Base-by-base conservation (phyloP, 1,140 invertebrate species). In the Ectropis grisescens region DNA sequence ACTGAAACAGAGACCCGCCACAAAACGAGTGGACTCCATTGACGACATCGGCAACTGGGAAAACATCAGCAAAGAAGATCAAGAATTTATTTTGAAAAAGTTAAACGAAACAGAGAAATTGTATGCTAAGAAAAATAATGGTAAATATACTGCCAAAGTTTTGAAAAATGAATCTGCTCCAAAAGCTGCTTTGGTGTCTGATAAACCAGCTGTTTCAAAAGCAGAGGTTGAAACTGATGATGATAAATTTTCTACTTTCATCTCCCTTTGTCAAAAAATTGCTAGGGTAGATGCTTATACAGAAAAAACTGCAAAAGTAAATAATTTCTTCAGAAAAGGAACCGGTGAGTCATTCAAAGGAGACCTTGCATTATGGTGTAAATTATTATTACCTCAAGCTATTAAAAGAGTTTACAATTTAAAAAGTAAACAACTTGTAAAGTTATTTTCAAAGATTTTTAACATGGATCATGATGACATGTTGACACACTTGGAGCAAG, bases 351-450 rank as follows among this genome's bases (percentile, higher is more conserved):
- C 85, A 4, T 96, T 94, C 67, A 84, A 90, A 56, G 90, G 94
- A 1, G 89, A 96, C 76, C 59, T 93, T 7, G 75, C 87, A 26
- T 78, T 96, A n/a, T 94, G 94, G 92, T 88, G 94, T 58, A 90
- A 90, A 47, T 69, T 96, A 29, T 64, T 97, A n/a, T 82, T 97
- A 15, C 95, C 95, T 0, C 89, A 89, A 11, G 90, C 91, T 22
- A 85, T 88, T 1, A 94, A 96, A 62, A 83, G 92, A 33, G 87
- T 97, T 12, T 97, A 97, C 60, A 97, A 97, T 82, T 71, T 98
- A 12, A 94, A 96, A 74, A 95, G 90, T 58, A 97, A 96, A 70
- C 94, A 96, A 53, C 75, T 97, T 22, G 83, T 96, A 0, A 98
- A 97, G 72, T 67, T 97, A 8, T 97, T 96, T 71, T 90, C 93